Base-by-base conservation (phyloP, 2,888 invertebrate genomes). In the Spodoptera exigua region DNA sequence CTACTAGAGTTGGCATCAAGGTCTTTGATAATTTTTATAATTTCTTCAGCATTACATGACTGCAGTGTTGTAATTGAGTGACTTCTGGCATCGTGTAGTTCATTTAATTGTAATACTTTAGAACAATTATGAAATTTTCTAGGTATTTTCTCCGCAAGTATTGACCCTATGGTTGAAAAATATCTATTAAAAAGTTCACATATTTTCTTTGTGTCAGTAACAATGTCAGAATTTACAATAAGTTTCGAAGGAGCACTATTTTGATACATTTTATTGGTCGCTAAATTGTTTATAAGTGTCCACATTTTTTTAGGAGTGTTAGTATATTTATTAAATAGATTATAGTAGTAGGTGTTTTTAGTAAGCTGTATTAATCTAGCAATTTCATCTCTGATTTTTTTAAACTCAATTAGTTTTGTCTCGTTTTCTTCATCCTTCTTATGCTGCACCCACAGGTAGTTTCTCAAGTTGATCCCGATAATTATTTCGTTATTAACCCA, bases 391-490 rank as follows among this genome's bases (percentile, higher is more conserved):
- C 36, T 36, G 3, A 13, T 36, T 12, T 3, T n/a, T 3, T 13
- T 36, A 36, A 36, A 36, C 10, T 11, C 35, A 4, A 35, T 10
- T 35, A 27, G 12, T 17, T 32, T 2, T 27, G 32, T 44, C 12
- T 14, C 13, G 21, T 44, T 44, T 2, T 32, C 17, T 32, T 10
- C 32, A 44, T 44, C 13, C 17, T 14, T 32, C 14, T 44, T 14
- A 44, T 13, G 36, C 13, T 36, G 11, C 11, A 40, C 14, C 52
- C 35, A 52, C 27, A 51, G 32, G 32, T 7, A 2, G 11, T 52
- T 52, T 35, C 43, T 43, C 35, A n/a, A n/a, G n/a, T 40, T 52
- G 12, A 44, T 44, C 1, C 41, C 43, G 11, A 13, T 36, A 14
- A 44, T 43, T 3, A 51, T 41, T 3, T 34, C 16, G 3, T 12